These are phyloP conservation scores for Pygmarrhopalites habei DNA, from an alignment of 1,140 invertebrate genomes.

Conservation along the genomic window DNA sequence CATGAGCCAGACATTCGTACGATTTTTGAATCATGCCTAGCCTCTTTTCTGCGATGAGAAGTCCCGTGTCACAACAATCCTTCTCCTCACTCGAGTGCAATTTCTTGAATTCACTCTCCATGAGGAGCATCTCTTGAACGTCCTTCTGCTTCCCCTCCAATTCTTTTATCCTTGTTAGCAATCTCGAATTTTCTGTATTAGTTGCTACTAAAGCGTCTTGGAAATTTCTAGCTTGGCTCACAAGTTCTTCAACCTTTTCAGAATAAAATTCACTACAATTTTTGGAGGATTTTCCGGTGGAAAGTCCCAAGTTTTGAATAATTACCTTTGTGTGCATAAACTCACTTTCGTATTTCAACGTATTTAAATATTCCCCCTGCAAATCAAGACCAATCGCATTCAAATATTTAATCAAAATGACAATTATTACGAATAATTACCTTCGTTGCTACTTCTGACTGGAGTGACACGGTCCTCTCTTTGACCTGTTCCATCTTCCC, in stretches of 20 bases:
- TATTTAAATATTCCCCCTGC: too few species aligned
- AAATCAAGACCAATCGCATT: too few species aligned
- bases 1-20: background rate
- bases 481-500: too few species aligned
- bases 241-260: background rate
- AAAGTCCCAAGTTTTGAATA: too few species aligned
- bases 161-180: background rate
- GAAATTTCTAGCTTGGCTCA: background rate
- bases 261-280: background rate
- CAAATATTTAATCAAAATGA: too few species aligned
- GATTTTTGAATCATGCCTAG: background rate
- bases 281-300: background rate
- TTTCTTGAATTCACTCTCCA: background rate
- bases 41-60: background rate
- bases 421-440: too few species aligned
- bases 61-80: background rate
- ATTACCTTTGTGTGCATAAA: too few species aligned
- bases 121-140: background rate
- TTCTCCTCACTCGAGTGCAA: background rate
- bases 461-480: too few species aligned
- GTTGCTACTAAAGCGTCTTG: background rate
- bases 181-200: background rate
- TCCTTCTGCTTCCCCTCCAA: background rate
- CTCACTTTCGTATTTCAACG: too few species aligned
- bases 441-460: too few species aligned